These are phyloP conservation scores for Psilanteris sp. DNA, from an alignment of 1,140 invertebrate genomes.

Conservation along the genomic window DNA sequence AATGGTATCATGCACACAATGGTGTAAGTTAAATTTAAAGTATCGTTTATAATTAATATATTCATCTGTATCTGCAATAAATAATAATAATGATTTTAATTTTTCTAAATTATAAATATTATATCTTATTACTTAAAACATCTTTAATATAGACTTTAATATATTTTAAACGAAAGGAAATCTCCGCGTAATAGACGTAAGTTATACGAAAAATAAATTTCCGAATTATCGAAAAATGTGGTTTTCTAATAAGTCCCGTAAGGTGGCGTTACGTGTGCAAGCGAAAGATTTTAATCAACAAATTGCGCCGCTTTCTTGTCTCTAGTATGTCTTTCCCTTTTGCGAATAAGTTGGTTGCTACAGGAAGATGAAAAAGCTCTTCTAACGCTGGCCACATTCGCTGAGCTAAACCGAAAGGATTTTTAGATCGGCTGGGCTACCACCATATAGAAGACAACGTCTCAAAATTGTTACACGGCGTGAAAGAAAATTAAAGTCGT, in stretches of 20 bases:
- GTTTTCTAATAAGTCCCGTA: conserved; percentile 20
- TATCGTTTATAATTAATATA: too few relatives aligned
- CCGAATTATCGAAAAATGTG: background rate
- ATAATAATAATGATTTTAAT: too few relatives aligned
- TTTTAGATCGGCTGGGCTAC: conserved; percentile 29
- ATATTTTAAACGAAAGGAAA: too few relatives aligned
- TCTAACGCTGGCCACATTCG: conserved; percentile 17
- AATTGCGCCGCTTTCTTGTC: conserved; percentile 41
- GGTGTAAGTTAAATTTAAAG: too few relatives aligned
- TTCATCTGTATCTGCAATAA: too few relatives aligned
- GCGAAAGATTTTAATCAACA: conserved; percentile 42
- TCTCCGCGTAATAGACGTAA: too few relatives aligned
- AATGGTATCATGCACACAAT: too few relatives aligned
- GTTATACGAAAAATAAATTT: too few relatives aligned
- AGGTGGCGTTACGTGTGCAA: conserved; percentile 4
- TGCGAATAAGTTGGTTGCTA: conserved; percentile 26
- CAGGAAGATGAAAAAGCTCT: conserved; percentile 38
- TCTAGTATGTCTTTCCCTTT: conserved; percentile 18
- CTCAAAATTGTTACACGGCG: conserved; percentile 33
- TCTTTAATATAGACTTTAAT: too few relatives aligned
- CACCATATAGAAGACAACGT: conserved; percentile 8
- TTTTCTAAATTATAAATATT: too few relatives aligned
- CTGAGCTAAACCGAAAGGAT: conserved; percentile 18
- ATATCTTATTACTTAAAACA: too few relatives aligned
- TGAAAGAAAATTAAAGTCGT: conserved; percentile 37